Conservation (phyloP, 2,797 vertebrate species). For the Lemur catta region DNA sequence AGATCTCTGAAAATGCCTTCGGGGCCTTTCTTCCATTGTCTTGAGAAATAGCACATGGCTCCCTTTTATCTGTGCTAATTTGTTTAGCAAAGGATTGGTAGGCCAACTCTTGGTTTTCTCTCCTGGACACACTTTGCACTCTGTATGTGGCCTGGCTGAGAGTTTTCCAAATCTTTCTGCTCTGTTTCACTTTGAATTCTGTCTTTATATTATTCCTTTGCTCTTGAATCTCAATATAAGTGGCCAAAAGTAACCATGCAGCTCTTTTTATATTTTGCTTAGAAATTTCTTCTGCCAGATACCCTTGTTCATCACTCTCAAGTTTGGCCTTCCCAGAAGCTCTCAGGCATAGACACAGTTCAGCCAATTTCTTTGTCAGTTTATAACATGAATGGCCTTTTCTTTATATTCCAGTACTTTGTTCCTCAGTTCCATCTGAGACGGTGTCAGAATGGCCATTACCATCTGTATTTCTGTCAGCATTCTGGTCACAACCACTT, state of each 20-base stretch:
- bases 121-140: not conserved
- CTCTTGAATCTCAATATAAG: not conserved
- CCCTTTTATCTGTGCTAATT: not conserved
- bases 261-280: not conserved
- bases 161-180: not conserved
- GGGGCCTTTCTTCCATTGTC: not conserved
- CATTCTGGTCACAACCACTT: not conserved
- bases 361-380: not conserved
- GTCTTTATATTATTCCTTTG: not conserved
- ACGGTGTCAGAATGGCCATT: not conserved
- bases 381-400: not conserved
- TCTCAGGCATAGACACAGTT: not conserved
- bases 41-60: not conserved
- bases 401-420: not conserved
- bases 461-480: not conserved
- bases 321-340: not conserved
- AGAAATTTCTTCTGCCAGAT: not conserved
- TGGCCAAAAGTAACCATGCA: not conserved
- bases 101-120: not conserved
- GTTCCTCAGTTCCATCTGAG: not conserved
- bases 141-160: not conserved
- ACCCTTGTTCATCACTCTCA: not conserved
- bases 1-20: not conserved
- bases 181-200: not conserved
- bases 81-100: not conserved